Conservation (phyloP, 2,797 vertebrate species). For the Enteromius thamalakanensis region DNA sequence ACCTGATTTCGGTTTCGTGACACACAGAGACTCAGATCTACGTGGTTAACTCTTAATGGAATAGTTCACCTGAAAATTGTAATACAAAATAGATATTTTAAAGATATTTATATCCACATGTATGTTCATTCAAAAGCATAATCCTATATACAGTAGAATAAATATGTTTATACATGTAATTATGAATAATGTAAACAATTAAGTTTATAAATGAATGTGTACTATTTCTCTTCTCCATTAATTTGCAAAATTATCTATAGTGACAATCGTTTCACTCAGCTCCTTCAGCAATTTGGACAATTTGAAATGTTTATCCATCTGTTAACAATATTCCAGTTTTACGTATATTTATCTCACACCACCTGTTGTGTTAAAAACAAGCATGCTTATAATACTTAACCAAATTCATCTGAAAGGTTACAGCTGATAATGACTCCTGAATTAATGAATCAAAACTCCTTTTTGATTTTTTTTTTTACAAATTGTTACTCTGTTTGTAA, state of each 20-base stretch:
- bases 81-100: neutral
- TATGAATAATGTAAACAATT: neutral
- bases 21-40: neutral
- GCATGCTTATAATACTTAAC: neutral
- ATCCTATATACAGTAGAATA: neutral
- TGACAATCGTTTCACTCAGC: neutral
- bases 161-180: neutral
- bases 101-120: neutral
- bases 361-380: neutral
- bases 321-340: neutral
- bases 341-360: neutral
- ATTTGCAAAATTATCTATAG: neutral
- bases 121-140: neutral
- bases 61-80: neutral
- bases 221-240: neutral
- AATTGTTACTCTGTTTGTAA: neutral
- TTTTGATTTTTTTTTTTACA: neutral
- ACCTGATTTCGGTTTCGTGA: constrained; percentile 36
- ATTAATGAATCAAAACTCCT: too few relatives aligned
- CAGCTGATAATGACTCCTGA: neutral
- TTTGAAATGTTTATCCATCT: neutral
- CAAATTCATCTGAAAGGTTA: neutral
- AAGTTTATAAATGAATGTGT: neutral
- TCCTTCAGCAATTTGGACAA: neutral
- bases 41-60: constrained; percentile 14